Conservation (phyloP, 2,797 vertebrate species). For the Steatocranus sp. region DNA sequence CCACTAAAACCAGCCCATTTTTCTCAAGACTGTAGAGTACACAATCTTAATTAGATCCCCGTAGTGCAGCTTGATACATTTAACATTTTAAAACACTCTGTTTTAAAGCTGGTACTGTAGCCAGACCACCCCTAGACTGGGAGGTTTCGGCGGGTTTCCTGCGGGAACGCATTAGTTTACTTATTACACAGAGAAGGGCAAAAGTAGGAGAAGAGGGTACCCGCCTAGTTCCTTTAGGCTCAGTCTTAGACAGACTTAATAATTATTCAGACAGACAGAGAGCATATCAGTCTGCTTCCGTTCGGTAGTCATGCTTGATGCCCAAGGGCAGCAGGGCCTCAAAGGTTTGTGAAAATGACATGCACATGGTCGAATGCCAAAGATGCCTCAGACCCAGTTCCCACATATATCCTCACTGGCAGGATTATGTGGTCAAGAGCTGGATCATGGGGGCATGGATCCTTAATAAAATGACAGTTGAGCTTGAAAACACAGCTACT, state of each 20-base stretch:
- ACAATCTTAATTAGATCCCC: constrained; percentile 50
- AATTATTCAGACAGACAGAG: constrained; percentile 47
- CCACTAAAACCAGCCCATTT: constrained; percentile 53
- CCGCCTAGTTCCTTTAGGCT: constrained; percentile 30
- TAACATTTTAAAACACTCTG: constrained; percentile 22
- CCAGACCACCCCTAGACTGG: constrained; percentile 53
- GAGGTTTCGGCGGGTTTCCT: constrained; percentile 43
- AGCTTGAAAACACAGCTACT: not conserved
- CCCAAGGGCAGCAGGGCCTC: not conserved
- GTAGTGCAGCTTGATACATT: constrained; percentile 21
- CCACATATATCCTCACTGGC: constrained; percentile 34
- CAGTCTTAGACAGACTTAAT: constrained; percentile 49
- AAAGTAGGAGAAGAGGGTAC: constrained; percentile 2
- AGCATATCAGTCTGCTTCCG: constrained; percentile 49
- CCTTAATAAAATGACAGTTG: not conserved
- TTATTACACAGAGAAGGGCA: constrained; percentile 35
- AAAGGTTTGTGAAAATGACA: constrained; percentile 35
- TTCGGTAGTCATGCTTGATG: constrained; percentile 11
- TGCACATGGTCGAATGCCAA: constrained; percentile 25
- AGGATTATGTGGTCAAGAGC: constrained; percentile 33
- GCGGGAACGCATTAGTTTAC: constrained; percentile 39
- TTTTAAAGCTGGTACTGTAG: constrained; percentile 8
- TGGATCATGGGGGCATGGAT: not conserved
- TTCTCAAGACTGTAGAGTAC: constrained; percentile 45
- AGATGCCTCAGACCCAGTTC: constrained; percentile 26